phyloP scores from a whole-genome alignment of 2,113 vertebrate genomes.

The Microtus montanus region DNA sequence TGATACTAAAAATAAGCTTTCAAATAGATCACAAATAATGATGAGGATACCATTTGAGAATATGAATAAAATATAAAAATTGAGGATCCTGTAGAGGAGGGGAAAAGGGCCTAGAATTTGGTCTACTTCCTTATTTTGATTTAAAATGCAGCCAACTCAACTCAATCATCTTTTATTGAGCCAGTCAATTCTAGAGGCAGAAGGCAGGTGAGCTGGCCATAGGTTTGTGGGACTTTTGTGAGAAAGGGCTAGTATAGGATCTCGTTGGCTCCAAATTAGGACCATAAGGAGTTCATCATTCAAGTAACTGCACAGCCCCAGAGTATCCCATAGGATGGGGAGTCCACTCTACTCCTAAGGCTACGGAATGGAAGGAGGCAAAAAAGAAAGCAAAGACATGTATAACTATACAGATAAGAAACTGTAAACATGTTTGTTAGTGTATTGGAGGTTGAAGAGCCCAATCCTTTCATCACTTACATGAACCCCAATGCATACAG shows the following conservation, averaged over 20 bases:
- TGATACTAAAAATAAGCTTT: conserved; percentile 19
- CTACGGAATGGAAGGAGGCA: neutral
- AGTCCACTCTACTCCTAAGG: neutral
- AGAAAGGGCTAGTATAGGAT: neutral
- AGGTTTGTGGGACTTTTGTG: neutral
- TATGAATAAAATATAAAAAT: neutral
- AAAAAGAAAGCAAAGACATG: neutral
- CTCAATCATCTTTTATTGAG: neutral
- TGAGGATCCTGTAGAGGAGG: neutral
- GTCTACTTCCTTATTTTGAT: conserved; percentile 15
- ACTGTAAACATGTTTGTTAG: neutral
- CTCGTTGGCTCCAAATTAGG: neutral
- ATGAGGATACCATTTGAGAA: neutral
- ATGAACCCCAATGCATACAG: neutral
- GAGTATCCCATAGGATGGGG: neutral
- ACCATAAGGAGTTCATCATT: neutral
- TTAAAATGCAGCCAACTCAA: neutral
- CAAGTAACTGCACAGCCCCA: neutral
- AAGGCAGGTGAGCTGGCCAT: neutral
- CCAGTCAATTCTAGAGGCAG: neutral
- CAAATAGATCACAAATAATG: neutral
- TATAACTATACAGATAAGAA: neutral
- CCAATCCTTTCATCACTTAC: neutral
- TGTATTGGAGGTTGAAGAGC: neutral
- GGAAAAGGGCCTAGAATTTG: neutral